Base-by-base conservation (phyloP, 2,797 vertebrate species). In the Carduelis carduelis region DNA sequence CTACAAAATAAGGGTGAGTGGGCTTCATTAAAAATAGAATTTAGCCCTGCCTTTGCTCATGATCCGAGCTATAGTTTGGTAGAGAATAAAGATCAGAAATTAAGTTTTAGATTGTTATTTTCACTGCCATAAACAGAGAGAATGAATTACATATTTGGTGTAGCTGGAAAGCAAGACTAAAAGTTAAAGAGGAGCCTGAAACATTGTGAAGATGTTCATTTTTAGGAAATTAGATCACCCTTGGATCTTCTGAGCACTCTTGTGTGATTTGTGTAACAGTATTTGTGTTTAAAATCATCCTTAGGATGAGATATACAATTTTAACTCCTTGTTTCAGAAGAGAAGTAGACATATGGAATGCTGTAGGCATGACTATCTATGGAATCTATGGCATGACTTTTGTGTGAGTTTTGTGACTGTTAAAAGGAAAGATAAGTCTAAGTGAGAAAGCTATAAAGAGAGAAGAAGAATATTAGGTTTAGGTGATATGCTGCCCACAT, bases 351-450 rank as follows among this genome's bases (percentile, higher is more conserved):
- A 95, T 83, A 92, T 87, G 91, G 84, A 95, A 85, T 43, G 85
- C 79, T 89, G 81, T 86, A 91, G 85, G 72, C 87, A 95, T 53
- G 76, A 80, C 76, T 95, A 87, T 87, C 91, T 94, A 88, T 68
- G 85, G 85, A 87, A 95, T 81, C 65, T 44, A 78, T 50, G 79
- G 43, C 87, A 88, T 65, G 72, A 83, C 72, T 91, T 92, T 21
- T 71, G 63, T 2, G 9, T 60, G 52, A 90, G 49, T 59, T 93
- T 91, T 92, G 46, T 78, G 59, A 80, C 84, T 85, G 56, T 74
- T 90, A 75, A 83, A 60, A 57, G 26, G 55, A 86, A 84, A 92
- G 63, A 53, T 30, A 92, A 94, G 49, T 71, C 46, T 81, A 90
- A 94, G 74, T 78, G 63, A 89, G 81, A 83, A 93, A 78, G 52